These are phyloP conservation scores for Ptilonorhynchus violaceus DNA, from an alignment of 2,113 vertebrate species.

Conservation along the genomic window DNA sequence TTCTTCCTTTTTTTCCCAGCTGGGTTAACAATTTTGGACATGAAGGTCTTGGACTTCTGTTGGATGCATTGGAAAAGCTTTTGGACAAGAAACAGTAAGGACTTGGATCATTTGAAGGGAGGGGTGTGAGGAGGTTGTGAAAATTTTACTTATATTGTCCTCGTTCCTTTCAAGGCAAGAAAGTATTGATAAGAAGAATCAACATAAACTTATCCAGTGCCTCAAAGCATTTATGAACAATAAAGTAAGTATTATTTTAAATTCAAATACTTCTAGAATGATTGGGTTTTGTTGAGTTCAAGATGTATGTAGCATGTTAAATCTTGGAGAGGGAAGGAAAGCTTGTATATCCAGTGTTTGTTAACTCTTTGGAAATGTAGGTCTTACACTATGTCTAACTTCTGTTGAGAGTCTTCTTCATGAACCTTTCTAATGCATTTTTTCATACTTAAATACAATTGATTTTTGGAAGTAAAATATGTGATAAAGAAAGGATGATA, in stretches of 20 bases:
- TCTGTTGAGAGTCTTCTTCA: background rate
- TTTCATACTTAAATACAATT: background rate
- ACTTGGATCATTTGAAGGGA: background rate
- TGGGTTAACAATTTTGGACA: conserved; percentile 99
- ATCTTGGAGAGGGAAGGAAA: background rate
- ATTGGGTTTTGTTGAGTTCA: background rate
- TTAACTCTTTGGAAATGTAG: background rate
- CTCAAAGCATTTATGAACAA: conserved; percentile 99
- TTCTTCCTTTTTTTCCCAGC: conserved; percentile 67
- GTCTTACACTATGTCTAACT: background rate
- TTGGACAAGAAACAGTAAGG: conserved; percentile 98
- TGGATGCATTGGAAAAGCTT: conserved; percentile 91
- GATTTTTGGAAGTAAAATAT: background rate
- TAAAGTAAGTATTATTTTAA: conserved; percentile 81
- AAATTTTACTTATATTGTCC: background rate
- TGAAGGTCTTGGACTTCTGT: conserved; percentile 92
- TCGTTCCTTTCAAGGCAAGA: conserved; percentile 82
- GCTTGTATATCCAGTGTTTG: background rate
- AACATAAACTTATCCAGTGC: conserved; percentile 98
- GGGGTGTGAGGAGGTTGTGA: background rate
- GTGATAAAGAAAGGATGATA: background rate
- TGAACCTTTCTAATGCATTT: background rate
- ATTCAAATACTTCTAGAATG: background rate
- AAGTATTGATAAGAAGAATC: conserved; percentile 93
- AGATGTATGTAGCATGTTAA: background rate